Evolutionary conservation across 64 coral and sea anemone genomes (phyloP), one percentile per base, ranked within the genome.

Genomic region (Pocillopora verrucosa): DNA sequence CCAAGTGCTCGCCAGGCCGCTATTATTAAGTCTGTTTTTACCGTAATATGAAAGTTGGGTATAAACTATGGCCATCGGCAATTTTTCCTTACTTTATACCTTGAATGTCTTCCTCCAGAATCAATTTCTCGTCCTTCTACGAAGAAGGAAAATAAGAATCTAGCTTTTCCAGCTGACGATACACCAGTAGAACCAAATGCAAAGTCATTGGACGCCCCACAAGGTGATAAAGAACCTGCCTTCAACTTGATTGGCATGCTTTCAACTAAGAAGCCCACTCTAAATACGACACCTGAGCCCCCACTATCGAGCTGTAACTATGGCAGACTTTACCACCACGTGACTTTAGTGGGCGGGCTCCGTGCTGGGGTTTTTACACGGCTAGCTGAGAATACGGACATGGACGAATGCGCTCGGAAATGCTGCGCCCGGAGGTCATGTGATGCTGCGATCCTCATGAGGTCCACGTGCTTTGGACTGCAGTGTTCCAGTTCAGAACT

Each of bases 361-460:
- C 83, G 76, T 0, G 94, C 97, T 19, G 97, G 97, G 61, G 58
- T 84, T 17, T 99, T 99, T 59, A 79, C 73, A 15, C 92, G 87
- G 36, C 72, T 99, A 22, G 97, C 91, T 56, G 91, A 99, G 60
- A 79, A 65, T 37, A 79, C 84, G 0, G 84, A 92, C 10, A 99
- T 99, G 88, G 73, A 77, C 62, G 91, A 92, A 58, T 99, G 97
- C 59, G 85, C 86, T 0, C 83, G 84, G 26, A 95, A 90, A 25
- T 99, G 97, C 13, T 99, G 97, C 73, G 88, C 84, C 17, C 80
- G 78, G n/a, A 17, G 16, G 36, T 88, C 83, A 34, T 99, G 97
- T 87, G 91, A 99, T 37, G 94, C 93, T 19, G 97, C 97, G 1
- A 99, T 99, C 13, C 77, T 95, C 80, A 95, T 95, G 94, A 93